These are phyloP conservation scores for Chloroclystis v-ata DNA, from an alignment of 2,888 invertebrate genomes.

Conservation along the genomic window DNA sequence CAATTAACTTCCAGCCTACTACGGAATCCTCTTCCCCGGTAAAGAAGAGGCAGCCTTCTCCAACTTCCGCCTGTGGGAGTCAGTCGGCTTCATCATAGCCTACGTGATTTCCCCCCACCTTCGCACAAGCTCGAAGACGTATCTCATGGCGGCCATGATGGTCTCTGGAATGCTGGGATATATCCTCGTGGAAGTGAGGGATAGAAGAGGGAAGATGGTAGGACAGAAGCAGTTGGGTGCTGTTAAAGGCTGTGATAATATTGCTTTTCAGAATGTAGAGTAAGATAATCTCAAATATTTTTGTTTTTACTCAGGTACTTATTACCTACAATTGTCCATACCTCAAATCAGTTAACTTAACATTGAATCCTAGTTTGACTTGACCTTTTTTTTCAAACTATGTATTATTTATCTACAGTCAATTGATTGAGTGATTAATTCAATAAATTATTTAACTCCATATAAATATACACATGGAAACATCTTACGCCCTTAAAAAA, in stretches of 20 bases:
- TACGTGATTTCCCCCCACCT: conserved; percentile 77
- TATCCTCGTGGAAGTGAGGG: conserved; percentile 57
- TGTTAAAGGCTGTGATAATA: conserved; percentile 55
- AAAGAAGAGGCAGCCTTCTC: conserved; percentile 83
- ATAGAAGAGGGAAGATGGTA: conserved; percentile 38
- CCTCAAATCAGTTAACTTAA: too few species aligned
- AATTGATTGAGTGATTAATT: too few species aligned
- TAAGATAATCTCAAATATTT: too few species aligned
- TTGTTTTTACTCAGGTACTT: too few species aligned
- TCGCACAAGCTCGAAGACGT: conserved; percentile 73
- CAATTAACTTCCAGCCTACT: conserved; percentile 67
- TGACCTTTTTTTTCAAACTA: too few species aligned
- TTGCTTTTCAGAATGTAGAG: conserved; percentile 53
- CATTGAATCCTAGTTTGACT: too few species aligned
- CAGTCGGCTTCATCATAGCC: conserved; percentile 81
- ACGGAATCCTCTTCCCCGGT: conserved; percentile 80
- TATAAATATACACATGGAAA: too few species aligned
- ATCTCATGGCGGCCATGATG: conserved; percentile 69
- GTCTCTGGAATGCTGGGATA: conserved; percentile 75
- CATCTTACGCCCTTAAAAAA: too few species aligned
- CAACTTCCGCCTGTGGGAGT: conserved; percentile 84
- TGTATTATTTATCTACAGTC: too few species aligned
- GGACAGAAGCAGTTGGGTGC: conserved; percentile 35
- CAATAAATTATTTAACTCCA: too few species aligned
- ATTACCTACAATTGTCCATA: too few species aligned